Base-by-base conservation (phyloP, 2,797 vertebrate species). In the Lagocephalus sceleratus region DNA sequence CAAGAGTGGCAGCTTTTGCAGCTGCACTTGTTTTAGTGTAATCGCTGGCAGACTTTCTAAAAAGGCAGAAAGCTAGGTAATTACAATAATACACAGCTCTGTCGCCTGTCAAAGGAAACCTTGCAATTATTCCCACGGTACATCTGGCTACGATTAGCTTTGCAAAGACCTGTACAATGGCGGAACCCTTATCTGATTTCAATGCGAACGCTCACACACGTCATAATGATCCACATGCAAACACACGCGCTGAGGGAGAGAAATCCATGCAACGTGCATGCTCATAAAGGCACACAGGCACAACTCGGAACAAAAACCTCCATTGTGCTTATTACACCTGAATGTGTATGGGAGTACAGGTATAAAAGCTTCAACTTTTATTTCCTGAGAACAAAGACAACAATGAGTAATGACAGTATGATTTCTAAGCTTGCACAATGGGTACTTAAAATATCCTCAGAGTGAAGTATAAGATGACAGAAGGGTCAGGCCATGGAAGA, bases 131-230 rank as follows among this genome's bases (percentile, higher is more conserved):
- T 76, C 80, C 57, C 54, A 75, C 66, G 22, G 64, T 63, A 78
- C 81, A 84, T 75, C 68, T 87, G 84, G 73, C 57, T 73, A 65
- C 66, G 58, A 76, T 86, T 83, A 82, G 42, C 58, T 68, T 63
- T 42, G 59, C 55, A 69, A 66, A 68, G 59, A 53, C 32, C 29
- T 52, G 62, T 26, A 73, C 48, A 76, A 83, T 57, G 77, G 63
- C 50, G 20, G 16, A 39, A 49, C 57, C 20, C 26, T 49, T 55
- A 57, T 50, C 40, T 48, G 20, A 35, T 54, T 45, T 55, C 56
- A 54, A 12, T 19, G 20, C 4, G 20, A 45, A 14, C 51, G 19
- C 17, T 3, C 26, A 52, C 3, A 11, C 23, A 41, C 51, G 54
- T 48, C 40, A 54, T 17, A 20, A 47, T 21, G 16, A 53, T 32